Percentiles rank a stretch among this genome's conserved stretches.
Evolutionary conservation across 2,888 invertebrate species (phyloP).

Genomic region (Harpagoxenus sublaevis): DNA sequence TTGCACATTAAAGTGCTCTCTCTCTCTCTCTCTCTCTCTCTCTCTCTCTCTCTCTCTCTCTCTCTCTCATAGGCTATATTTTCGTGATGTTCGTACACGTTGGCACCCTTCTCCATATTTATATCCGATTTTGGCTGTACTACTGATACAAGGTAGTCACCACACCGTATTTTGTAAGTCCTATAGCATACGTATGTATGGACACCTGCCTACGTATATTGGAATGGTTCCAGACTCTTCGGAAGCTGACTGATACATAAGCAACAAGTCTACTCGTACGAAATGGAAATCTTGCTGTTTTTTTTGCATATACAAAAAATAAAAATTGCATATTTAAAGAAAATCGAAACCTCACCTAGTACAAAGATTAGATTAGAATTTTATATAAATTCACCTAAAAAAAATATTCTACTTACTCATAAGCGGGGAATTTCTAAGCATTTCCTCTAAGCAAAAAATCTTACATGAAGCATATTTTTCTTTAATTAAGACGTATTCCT

Average conservation of each 20-base stretch:
- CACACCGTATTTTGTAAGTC: neutral
- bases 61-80: neutral
- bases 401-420: no score
- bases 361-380: no score
- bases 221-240: conserved; percentile 74
- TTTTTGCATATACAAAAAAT: conserved; percentile 1
- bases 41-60: no score
- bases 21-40: no score
- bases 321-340: neutral
- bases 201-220: conserved; percentile 61
- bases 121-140: neutral
- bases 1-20: neutral
- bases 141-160: neutral
- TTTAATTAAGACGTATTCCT: no score
- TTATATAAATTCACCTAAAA: no score
- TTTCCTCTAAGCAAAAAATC: no score
- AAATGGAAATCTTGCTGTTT: neutral
- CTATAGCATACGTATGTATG: conserved; percentile 8
- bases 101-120: neutral
- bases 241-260: conserved; percentile 57
- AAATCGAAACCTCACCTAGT: neutral
- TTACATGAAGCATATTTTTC: no score
- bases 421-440: no score
- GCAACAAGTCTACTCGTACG: conserved; percentile 74
- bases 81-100: neutral